phyloP scores from a whole-genome alignment of 2,797 vertebrate species.

The Enteromius radiatus region DNA sequence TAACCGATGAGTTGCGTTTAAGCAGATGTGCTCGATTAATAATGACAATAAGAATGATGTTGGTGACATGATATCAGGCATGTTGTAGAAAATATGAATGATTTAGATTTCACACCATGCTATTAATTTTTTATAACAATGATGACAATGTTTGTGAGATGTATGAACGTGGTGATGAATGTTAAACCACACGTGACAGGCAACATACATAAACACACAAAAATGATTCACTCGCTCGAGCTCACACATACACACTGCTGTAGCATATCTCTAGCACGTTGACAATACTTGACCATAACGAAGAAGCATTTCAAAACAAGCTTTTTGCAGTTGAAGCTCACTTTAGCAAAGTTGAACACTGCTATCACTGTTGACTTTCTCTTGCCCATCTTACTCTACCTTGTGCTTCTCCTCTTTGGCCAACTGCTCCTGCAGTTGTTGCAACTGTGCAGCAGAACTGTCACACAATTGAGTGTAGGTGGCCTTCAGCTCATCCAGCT shows the following conservation, averaged over 20 bases:
- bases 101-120: slow-evolving; percentile 74
- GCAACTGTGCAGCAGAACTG: slow-evolving; percentile 86
- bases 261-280: slow-evolving; percentile 56
- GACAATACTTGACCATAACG: slow-evolving; percentile 41
- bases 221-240: slow-evolving; percentile 52
- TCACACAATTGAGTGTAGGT: slow-evolving; percentile 87
- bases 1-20: slow-evolving; percentile 63
- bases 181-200: slow-evolving; percentile 64
- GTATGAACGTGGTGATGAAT: slow-evolving; percentile 64
- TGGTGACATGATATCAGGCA: slow-evolving; percentile 67
- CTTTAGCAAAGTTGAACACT: slow-evolving; percentile 13
- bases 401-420: slow-evolving; percentile 93
- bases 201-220: slow-evolving; percentile 74
- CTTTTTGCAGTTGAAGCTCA: slow-evolving; percentile 48
- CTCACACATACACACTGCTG: slow-evolving; percentile 60
- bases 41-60: slow-evolving; percentile 60
- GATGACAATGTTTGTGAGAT: slow-evolving; percentile 64
- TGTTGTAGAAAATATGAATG: slow-evolving; percentile 57
- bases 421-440: slow-evolving; percentile 90
- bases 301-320: slow-evolving; percentile 52
- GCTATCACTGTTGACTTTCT: background rate
- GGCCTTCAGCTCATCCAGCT: slow-evolving; percentile 83
- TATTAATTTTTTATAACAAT: slow-evolving; percentile 66
- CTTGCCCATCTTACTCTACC: slow-evolving; percentile 75
- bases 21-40: slow-evolving; percentile 67